These are phyloP conservation scores for Yponomeuta plumbellus DNA, from an alignment of 2,888 invertebrate species.

Conservation along the genomic window DNA sequence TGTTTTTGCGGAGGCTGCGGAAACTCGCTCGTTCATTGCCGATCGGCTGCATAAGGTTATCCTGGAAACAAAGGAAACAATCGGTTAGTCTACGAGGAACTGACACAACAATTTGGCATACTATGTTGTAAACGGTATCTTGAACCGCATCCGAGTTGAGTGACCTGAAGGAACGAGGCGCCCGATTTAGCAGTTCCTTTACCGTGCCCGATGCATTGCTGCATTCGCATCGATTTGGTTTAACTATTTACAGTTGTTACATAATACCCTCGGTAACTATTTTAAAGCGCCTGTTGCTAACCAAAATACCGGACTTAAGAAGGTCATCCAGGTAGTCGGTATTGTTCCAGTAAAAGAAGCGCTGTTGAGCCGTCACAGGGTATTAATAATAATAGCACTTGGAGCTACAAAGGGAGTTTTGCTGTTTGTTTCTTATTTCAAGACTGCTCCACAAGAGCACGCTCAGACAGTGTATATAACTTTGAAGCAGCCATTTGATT, in stretches of 20 bases:
- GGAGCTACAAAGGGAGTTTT: neutral
- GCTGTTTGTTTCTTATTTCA: neutral
- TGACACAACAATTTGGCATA: neutral
- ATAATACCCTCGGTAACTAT: slow-evolving; percentile 46
- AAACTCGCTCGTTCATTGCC: slow-evolving; percentile 85
- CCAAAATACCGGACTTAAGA: slow-evolving; percentile 36
- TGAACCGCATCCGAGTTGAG: slow-evolving; percentile 33
- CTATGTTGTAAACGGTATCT: slow-evolving; percentile 6
- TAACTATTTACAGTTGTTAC: slow-evolving; percentile 45
- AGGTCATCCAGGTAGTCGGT: slow-evolving; percentile 34
- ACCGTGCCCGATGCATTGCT: slow-evolving; percentile 49
- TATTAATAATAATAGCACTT: neutral
- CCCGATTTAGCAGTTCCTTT: slow-evolving; percentile 50
- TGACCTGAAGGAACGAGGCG: slow-evolving; percentile 38
- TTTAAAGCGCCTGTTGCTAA: slow-evolving; percentile 47
- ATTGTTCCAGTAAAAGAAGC: slow-evolving; percentile 32
- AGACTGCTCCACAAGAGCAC: neutral
- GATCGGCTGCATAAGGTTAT: slow-evolving; percentile 84
- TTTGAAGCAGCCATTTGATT: neutral
- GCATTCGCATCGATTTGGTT: slow-evolving; percentile 37
- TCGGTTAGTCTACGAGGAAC: slow-evolving; percentile 3
- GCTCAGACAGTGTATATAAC: neutral
- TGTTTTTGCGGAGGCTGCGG: slow-evolving; percentile 89
- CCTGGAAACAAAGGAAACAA: slow-evolving; percentile 77
- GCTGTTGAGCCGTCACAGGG: slow-evolving; percentile 22